phyloP scores from a whole-genome alignment of 2,888 invertebrate genomes.

The Amphipoea lucens region DNA sequence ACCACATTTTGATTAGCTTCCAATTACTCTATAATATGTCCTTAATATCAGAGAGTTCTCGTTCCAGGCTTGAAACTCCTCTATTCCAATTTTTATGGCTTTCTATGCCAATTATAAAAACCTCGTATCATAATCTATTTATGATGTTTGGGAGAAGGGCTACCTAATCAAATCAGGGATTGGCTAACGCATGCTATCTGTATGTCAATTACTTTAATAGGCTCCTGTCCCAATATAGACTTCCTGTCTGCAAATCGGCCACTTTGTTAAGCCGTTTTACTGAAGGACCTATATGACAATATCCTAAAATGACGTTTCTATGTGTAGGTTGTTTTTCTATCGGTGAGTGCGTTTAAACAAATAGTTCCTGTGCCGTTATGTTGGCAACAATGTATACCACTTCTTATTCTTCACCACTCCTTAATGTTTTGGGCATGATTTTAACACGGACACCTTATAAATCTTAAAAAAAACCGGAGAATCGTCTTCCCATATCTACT shows the following conservation, averaged over 20 bases:
- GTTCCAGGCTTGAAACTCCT: too few relatives aligned
- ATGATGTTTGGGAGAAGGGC: slow-evolving; percentile 33
- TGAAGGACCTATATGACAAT: slow-evolving; percentile 11
- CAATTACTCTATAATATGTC: too few relatives aligned
- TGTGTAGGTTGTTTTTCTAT: not conserved
- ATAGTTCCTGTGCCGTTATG: too few relatives aligned
- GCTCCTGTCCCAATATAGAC: slow-evolving; percentile 61
- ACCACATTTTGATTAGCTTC: too few relatives aligned
- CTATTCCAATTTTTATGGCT: not conserved
- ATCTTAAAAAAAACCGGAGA: too few relatives aligned
- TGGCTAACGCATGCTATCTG: slow-evolving; percentile 59
- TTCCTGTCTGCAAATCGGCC: slow-evolving; percentile 61
- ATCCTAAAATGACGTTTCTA: not conserved
- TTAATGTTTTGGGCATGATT: too few relatives aligned
- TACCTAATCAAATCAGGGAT: slow-evolving; percentile 61
- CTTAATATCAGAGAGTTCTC: too few relatives aligned
- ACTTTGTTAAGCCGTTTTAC: slow-evolving; percentile 26
- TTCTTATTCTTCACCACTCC: too few relatives aligned
- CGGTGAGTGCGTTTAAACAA: too few relatives aligned
- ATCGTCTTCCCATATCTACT: too few relatives aligned
- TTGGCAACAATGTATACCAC: too few relatives aligned
- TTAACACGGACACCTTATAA: too few relatives aligned
- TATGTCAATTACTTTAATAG: slow-evolving; percentile 67
- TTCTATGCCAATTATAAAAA: slow-evolving; percentile 1
- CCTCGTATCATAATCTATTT: not conserved